Base-by-base conservation (phyloP, 2,888 invertebrate species). In the Melanotus villosus region DNA sequence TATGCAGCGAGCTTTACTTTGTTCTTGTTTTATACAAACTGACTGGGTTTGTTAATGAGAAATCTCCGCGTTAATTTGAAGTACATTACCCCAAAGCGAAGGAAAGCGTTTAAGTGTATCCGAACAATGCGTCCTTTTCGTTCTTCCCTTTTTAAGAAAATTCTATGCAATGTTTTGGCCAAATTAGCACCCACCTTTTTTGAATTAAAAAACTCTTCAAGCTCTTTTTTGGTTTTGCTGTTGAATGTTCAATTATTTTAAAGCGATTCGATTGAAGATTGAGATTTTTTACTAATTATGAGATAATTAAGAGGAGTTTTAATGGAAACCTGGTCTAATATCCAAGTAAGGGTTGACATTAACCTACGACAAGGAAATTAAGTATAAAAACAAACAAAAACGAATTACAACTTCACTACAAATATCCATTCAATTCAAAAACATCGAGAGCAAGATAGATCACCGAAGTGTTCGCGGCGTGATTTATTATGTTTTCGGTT, bases 401-500 rank as follows among this genome's bases (percentile, higher is more conserved):
- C 50, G 18, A 52, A 52, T 32, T 52, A 52, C 52, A 52, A 52
- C 52, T 34, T 52, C 52, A 52, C 16, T 52, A 32, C 52, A 32
- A 47, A 52, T 52, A 52, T 52, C 14, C 52, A 52, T 52, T 52
- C 52, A 52, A 52, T 32, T 7, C 12, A 47, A 52, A 18, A 32
- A 30, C 32, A 16, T 2, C 12, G 52, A 34, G 18, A 54, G 21
- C n/a, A n/a, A n/a, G 50, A 64, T 64, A 43, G 41, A 64, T 64
- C 43, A 56, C 62, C 64, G 38, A 41, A 41, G 32, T 52, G 43
- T 43, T 21, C 14, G 59, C 63, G 47, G 57, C 34, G 60, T 72
- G 69, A 72, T 72, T 72, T 69, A 72, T 70, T 41, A 43, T 68
- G 68, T 68, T 71, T 71, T 66, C 56, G 62, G 59, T 68, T 68